Base-by-base conservation (phyloP, 2,888 invertebrate species). In the Diloba caeruleocephala region DNA sequence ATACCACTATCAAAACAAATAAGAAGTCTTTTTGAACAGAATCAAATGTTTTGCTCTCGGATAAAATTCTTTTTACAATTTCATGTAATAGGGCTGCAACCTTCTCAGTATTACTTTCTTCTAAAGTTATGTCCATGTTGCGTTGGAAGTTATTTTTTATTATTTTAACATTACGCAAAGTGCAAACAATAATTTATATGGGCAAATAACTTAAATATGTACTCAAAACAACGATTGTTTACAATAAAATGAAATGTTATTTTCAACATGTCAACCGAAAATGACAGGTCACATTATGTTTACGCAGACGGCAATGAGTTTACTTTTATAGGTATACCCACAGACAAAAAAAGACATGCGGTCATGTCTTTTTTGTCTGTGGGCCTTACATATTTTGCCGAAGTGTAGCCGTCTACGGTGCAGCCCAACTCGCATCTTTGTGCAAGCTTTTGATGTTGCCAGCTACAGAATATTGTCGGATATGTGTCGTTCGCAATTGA, bases 1-100 rank as follows among this genome's bases (percentile, higher is more conserved):
- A 71, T 48, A 87, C 80, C 21, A 89, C 57, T 48, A 92, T 78
- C 43, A 89, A 70, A 57, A 87, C 71, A 68, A 88, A 86, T 45
- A 93, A 76, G 58, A 88, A 75, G 61, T 93, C 90, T 65, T 86
- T 88, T 74, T 89, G 89, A 13, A 78, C 56, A 8, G 81, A 76
- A 59, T 90, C 89, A 42, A 61, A 60, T 14, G 74, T 62, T 59
- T 75, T 80, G 52, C 67, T 79, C 51, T 82, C 74, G 5, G 67
- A 49, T 31, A 81, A 49, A 38, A 88, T 61, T 54, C 67, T 78
- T 59, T 74, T 73, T 21, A 88, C 68, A 36, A 88, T 76, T 48
- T 81, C 74, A 49, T 88, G 73, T 29, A 91, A 73, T 48, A 85
- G 31, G 15, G 72, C 71, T 6, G 89, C 76, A 56, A 90, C 63